Evolutionary conservation across 1,140 invertebrate genomes (phyloP), one percentile per base, ranked within the genome.

Genomic region (Lordiphosa clarofinis): DNA sequence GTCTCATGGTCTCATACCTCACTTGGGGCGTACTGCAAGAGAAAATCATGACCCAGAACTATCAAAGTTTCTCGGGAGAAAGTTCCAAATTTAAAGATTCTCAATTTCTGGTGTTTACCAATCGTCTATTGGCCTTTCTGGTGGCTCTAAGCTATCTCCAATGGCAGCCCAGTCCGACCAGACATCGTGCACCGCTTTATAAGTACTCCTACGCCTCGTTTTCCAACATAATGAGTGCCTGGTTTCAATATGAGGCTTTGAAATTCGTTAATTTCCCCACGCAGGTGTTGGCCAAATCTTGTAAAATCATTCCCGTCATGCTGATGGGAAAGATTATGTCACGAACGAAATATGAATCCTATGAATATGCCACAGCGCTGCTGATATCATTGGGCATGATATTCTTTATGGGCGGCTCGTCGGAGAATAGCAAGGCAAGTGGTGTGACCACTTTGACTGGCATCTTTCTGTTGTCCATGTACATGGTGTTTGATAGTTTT

Each of bases 231-330:
- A 94, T 99, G 92, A 99, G 97, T 88, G 98, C 97, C 37, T 99
- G 98, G 98, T 99, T 97, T 90, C 98, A 99, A 90, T 99, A 99
- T 88, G 98, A 99, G 91, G 98, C 98, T 13, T 91, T 99, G 3
- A 99, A 99, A 90, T 99, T 95, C 91, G 96, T 99, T 67, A 98
- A 95, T 82, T 99, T 99, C 90, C 98, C 98, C 2, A 97, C 97
- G 38, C 98, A 99, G 91, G 96, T 98, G 48, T 89, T 99, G 56
- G 96, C 97, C 4, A 99, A 99, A 90, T 96, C 97, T 19, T 95
- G 94, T 19, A 97, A 97, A 91, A 94, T 97, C 15, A 97, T 99
- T 65, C 96, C 96, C 7, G 97, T 98, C 0, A 99, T 99, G 97
- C 89, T 98, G 60, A 98, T 99, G 96, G 98, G 98, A 19, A 97